A percentile compares a stretch with the other conserved stretches of the same genome.
These are phyloP conservation scores for Theodoxus fluviatilis DNA, from an alignment of 2,888 invertebrate species.

Conservation along the genomic window DNA sequence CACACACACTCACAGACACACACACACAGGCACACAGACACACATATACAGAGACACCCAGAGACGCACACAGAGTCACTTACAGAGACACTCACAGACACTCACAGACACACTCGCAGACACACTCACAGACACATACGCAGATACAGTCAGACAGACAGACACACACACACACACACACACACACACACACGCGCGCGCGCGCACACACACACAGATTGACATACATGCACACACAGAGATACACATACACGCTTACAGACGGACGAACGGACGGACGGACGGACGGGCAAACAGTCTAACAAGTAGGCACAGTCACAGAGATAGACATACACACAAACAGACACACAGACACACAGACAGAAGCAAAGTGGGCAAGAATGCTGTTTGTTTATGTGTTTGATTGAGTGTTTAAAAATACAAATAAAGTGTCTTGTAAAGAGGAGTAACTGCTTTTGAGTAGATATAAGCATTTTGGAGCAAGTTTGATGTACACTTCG, in stretches of 20 bases:
- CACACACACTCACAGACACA: conserved; percentile 10
- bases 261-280: background rate
- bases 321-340: background rate
- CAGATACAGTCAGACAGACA: background rate
- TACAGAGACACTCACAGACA: background rate
- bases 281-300: background rate
- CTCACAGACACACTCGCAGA: background rate
- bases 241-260: background rate
- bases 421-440: too few relatives aligned
- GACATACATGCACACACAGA: background rate
- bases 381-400: too few relatives aligned
- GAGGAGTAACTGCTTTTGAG: too few relatives aligned
- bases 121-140: background rate
- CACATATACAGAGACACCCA: conserved; percentile 18
- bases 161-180: background rate
- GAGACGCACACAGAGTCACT: conserved; percentile 7
- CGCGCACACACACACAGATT: background rate
- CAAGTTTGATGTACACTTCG: too few relatives aligned
- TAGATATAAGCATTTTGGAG: too few relatives aligned
- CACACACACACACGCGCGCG: background rate
- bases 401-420: too few relatives aligned
- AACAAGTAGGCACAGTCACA: background rate
- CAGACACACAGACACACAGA: background rate
- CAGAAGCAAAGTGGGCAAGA: too few relatives aligned
- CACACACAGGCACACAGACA: conserved; percentile 22